A percentile compares a stretch with the other conserved stretches of the same genome.
Conservation (phyloP, 2,797 vertebrate species). For the Pogoniulus pusillus region DNA sequence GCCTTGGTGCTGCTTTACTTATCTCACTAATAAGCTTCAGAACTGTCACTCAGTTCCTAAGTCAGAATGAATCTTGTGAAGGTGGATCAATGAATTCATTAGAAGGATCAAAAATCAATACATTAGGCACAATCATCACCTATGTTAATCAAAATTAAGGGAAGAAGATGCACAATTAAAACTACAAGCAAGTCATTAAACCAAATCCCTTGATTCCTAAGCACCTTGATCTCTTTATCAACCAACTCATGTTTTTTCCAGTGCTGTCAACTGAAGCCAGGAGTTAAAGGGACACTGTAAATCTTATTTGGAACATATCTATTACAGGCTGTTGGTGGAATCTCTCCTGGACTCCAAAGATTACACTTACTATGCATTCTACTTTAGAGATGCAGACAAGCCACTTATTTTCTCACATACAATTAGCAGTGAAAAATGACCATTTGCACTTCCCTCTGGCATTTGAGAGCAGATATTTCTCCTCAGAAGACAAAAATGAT, state of each 20-base stretch:
- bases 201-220: not conserved
- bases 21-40: not conserved
- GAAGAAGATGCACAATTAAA: not conserved
- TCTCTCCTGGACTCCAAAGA: not conserved
- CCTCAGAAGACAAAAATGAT: not conserved
- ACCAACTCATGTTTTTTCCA: not conserved
- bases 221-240: not conserved
- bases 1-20: not conserved
- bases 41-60: not conserved
- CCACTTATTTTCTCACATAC: not conserved
- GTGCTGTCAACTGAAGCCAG: not conserved
- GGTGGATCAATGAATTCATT: constrained; percentile 17
- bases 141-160: constrained; percentile 29
- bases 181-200: not conserved
- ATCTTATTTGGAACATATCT: not conserved
- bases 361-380: not conserved
- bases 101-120: constrained; percentile 12
- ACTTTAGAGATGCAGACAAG: not conserved
- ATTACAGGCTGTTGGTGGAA: not conserved
- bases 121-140: constrained; percentile 25
- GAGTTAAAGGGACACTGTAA: constrained; percentile 57
- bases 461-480: not conserved
- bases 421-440: not conserved
- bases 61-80: constrained; percentile 9
- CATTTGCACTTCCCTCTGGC: not conserved